phyloP scores from a whole-genome alignment of 2,113 vertebrate genomes.

The Balaeniceps rex region DNA sequence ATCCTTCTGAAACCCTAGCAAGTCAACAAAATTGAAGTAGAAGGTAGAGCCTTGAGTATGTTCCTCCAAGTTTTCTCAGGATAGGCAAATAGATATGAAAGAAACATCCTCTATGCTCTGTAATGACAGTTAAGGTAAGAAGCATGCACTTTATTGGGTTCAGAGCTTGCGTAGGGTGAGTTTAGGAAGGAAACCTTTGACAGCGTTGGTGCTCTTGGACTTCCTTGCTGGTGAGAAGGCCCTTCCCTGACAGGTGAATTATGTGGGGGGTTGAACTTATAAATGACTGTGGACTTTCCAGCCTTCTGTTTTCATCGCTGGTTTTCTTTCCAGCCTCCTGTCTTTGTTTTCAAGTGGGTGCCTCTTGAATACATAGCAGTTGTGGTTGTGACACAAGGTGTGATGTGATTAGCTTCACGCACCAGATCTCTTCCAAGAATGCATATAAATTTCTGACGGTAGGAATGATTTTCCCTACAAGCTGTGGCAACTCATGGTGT shows the following conservation, averaged over 20 bases:
- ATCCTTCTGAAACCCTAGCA: not conserved
- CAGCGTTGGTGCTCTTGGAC: fast-evolving
- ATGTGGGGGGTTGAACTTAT: not conserved
- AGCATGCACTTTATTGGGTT: not conserved
- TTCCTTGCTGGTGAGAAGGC: not conserved
- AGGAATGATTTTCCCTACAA: not conserved
- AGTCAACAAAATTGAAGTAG: not conserved
- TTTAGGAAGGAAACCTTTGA: not conserved
- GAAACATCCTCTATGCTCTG: not conserved
- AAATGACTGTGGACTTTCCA: not conserved
- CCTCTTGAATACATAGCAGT: not conserved
- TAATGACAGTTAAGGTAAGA: not conserved
- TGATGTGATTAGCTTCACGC: not conserved
- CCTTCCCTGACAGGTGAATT: not conserved
- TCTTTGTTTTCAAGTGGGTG: not conserved
- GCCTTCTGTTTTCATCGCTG: not conserved
- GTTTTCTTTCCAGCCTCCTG: not conserved
- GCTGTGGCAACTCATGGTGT: not conserved
- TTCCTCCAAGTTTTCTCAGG: not conserved
- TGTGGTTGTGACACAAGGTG: not conserved
- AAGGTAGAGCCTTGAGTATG: not conserved
- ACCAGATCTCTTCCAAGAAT: not conserved
- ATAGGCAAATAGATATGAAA: not conserved
- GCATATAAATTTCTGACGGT: not conserved
- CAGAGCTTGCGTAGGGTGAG: not conserved